Evolutionary conservation across 2,797 vertebrate genomes (phyloP).

Genomic region (Anguilla anguilla): DNA sequence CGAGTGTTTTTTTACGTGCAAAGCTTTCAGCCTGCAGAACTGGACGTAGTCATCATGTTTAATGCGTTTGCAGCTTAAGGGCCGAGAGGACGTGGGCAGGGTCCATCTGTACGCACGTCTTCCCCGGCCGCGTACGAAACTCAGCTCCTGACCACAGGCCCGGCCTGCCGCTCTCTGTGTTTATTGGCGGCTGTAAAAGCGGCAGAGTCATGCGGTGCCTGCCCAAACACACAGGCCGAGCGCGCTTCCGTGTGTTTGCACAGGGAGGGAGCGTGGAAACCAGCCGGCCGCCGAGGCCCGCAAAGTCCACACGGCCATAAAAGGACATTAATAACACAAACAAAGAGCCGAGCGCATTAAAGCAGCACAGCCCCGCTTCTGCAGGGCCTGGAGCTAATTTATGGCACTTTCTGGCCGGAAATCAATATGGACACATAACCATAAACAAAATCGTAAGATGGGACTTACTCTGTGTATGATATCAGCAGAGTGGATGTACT

Average conservation of each 20-base stretch:
- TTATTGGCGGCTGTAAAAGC: background rate
- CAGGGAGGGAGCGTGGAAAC: background rate
- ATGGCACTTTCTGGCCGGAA: background rate
- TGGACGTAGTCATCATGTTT: background rate
- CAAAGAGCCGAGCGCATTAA: background rate
- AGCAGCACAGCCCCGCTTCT: background rate
- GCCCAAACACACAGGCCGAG: background rate
- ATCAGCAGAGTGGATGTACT: conserved; percentile 98
- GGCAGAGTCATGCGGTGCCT: background rate
- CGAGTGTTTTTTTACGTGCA: background rate
- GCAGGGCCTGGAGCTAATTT: background rate
- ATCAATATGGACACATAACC: background rate
- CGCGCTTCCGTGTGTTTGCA: background rate
- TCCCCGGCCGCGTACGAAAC: background rate
- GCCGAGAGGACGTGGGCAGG: background rate
- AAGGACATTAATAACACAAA: background rate
- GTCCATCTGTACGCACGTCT: background rate
- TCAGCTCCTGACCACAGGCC: background rate
- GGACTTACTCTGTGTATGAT: conserved; percentile 97
- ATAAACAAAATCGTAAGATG: background rate
- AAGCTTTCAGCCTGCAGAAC: too few species aligned
- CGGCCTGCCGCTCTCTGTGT: background rate
- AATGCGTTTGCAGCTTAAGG: background rate
- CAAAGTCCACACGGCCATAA: background rate
- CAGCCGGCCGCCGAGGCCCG: background rate